A percentile compares a stretch with the other conserved stretches of the same genome.
Conservation (phyloP, 1,140 invertebrate genomes). For the Lordiphosa stackelbergi region DNA sequence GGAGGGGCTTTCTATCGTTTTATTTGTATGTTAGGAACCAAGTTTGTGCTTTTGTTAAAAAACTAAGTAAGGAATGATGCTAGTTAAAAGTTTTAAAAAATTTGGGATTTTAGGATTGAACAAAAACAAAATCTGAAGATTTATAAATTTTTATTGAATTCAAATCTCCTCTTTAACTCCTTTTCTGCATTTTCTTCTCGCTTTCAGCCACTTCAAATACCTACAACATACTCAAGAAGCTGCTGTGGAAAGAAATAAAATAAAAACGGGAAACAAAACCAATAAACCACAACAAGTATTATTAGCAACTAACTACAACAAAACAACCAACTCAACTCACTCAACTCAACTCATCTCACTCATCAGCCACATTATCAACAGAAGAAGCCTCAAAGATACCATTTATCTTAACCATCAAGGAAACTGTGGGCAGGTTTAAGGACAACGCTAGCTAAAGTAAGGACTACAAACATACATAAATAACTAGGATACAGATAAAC, state of each 20-base stretch:
- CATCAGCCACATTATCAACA: slow-evolving; percentile 38
- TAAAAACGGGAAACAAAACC: slow-evolving; percentile 8
- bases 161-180: neutral
- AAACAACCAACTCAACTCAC: slow-evolving; percentile 1
- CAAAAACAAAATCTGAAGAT: neutral
- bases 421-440: slow-evolving; percentile 62
- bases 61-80: too few relatives aligned
- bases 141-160: too few relatives aligned
- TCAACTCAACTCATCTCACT: slow-evolving; percentile 19
- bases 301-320: slow-evolving; percentile 49
- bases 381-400: slow-evolving; percentile 38
- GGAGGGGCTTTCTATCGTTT: too few relatives aligned
- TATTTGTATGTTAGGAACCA: too few relatives aligned
- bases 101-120: neutral
- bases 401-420: slow-evolving; percentile 3
- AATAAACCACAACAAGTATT: slow-evolving; percentile 58
- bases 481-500: slow-evolving; percentile 38
- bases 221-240: slow-evolving; percentile 57
- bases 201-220: slow-evolving; percentile 53
- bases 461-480: slow-evolving; percentile 28
- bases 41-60: too few relatives aligned
- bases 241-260: slow-evolving; percentile 40
- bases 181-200: neutral
- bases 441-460: slow-evolving; percentile 63
- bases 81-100: too few relatives aligned